These are phyloP conservation scores for Drosophila paulistorum DNA, from an alignment of 1,140 invertebrate species.

Conservation along the genomic window DNA sequence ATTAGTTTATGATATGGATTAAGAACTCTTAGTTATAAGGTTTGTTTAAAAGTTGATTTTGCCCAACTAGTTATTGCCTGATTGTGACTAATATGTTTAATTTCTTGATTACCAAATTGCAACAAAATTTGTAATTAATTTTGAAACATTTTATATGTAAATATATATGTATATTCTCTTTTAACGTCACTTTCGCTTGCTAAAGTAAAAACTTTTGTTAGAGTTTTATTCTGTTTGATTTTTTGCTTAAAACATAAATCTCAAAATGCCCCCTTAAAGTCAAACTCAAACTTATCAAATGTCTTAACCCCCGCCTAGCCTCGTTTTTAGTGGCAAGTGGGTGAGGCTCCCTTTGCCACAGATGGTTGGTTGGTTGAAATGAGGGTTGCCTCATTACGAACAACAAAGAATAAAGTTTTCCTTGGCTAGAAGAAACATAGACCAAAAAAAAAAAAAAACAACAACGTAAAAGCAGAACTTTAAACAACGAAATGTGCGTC, in stretches of 20 bases:
- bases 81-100: background rate
- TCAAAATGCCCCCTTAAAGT: constrained; percentile 5
- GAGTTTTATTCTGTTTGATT: constrained; percentile 20
- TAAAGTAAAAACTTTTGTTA: constrained; percentile 18
- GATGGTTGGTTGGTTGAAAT: background rate
- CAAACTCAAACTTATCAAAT: constrained; percentile 48
- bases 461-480: constrained; percentile 45
- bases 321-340: constrained; percentile 3
- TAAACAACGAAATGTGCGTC: constrained; percentile 50
- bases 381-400: constrained; percentile 46
- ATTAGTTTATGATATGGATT: too few relatives aligned
- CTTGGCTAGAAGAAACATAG: constrained; percentile 17
- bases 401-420: constrained; percentile 38
- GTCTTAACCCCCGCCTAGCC: background rate
- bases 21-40: too few relatives aligned
- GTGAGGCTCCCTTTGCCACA: background rate
- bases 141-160: background rate
- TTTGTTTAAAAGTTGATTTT: too few relatives aligned
- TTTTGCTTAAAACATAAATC: constrained; percentile 42
- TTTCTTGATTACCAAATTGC: background rate
- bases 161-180: too few relatives aligned
- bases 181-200: background rate
- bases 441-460: background rate
- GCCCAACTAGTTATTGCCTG: too few relatives aligned
- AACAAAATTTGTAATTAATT: constrained; percentile 32